A percentile compares a stretch with the other conserved stretches of the same genome.
Conservation (phyloP, 2,797 vertebrate genomes). For the Eupleurogrammus muticus region DNA sequence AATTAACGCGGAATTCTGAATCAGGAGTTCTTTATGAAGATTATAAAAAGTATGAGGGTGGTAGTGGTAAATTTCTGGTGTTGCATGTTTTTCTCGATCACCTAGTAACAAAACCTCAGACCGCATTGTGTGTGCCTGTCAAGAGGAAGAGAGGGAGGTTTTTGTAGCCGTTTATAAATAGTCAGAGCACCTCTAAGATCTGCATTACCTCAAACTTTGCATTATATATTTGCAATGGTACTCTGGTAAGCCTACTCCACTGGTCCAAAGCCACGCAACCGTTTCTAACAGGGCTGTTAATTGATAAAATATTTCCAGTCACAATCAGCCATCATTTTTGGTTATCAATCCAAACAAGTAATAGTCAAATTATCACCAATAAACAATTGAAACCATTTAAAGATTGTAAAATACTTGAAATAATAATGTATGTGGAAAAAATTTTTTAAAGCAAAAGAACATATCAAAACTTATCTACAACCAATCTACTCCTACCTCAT, state of each 20-base stretch:
- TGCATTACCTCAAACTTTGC: constrained; percentile 25
- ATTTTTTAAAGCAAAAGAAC: too few relatives aligned
- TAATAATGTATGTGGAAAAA: too few relatives aligned
- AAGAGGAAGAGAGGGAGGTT: constrained; percentile 22
- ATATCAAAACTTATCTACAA: too few relatives aligned
- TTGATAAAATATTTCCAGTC: too few relatives aligned
- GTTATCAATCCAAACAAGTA: not conserved
- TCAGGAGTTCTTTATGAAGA: constrained; percentile 17
- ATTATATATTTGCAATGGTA: not conserved
- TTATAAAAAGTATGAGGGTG: constrained; percentile 28
- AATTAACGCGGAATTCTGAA: too few relatives aligned
- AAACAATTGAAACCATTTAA: not conserved
- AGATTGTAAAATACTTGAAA: too few relatives aligned
- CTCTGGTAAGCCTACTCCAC: constrained; percentile 5
- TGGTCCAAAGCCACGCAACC: not conserved
- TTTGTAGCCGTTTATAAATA: constrained; percentile 68
- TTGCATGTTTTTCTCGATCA: constrained; percentile 58
- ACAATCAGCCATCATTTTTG: not conserved
- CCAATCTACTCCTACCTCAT: too few relatives aligned
- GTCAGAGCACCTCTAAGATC: constrained; percentile 14
- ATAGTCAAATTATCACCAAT: not conserved
- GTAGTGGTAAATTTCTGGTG: constrained; percentile 47
- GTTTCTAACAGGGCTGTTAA: constrained; percentile 19
- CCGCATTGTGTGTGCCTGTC: constrained; percentile 55
- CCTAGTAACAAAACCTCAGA: constrained; percentile 79